These are phyloP conservation scores for Xenopus tropicalis DNA, from an alignment of 2,113 vertebrate genomes.

Conservation along the genomic window DNA sequence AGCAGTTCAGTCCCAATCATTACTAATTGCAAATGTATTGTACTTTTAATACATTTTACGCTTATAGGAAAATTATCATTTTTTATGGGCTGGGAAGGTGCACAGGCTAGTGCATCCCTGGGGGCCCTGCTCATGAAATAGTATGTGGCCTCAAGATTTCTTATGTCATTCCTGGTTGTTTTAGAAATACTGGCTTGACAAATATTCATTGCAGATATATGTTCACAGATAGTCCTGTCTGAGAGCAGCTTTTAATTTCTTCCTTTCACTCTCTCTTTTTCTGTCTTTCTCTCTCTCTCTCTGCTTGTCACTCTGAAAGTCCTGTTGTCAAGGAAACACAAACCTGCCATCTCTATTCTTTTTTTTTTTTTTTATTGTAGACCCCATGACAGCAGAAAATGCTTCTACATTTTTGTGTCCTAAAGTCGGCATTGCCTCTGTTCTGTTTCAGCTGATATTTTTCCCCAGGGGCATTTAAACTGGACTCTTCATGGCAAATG, in stretches of 20 bases:
- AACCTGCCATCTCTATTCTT: neutral
- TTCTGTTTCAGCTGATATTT: neutral
- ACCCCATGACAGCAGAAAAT: neutral
- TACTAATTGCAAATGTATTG: no score
- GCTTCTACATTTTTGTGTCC: neutral
- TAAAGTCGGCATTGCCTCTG: slow-evolving; percentile 10
- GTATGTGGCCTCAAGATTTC: no score
- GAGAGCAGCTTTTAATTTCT: slow-evolving; percentile 1
- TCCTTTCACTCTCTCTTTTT: neutral
- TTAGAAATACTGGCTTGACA: slow-evolving; percentile 31
- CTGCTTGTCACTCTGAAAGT: neutral
- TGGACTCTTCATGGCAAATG: neutral
- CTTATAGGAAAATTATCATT: no score
- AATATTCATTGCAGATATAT: slow-evolving; percentile 9
- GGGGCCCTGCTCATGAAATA: no score
- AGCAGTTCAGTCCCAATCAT: no score
- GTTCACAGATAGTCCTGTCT: slow-evolving; percentile 29
- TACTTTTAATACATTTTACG: no score
- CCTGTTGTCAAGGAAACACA: slow-evolving; percentile 31
- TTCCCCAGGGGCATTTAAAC: neutral
- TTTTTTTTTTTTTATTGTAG: neutral
- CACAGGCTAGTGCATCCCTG: no score
- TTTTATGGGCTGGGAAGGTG: no score
- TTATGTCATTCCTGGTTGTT: slow-evolving; percentile 4
- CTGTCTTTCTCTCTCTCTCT: neutral